A percentile compares a stretch with the other conserved stretches of the same genome.
These are phyloP conservation scores for Propithecus coquereli DNA, from an alignment of 2,113 vertebrate species.

Conservation along the genomic window DNA sequence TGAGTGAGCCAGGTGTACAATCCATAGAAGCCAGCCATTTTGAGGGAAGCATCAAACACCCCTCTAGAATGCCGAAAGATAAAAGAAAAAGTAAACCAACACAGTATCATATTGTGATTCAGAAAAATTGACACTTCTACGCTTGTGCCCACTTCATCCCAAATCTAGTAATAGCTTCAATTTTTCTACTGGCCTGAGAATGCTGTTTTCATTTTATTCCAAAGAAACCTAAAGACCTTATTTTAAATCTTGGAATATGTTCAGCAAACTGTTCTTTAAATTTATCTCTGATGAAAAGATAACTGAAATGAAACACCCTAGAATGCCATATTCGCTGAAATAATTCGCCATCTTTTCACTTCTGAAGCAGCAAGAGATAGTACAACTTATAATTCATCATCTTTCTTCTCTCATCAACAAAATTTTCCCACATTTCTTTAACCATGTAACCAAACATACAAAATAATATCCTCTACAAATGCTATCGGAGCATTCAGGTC, in stretches of 20 bases:
- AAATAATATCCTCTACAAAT: neutral
- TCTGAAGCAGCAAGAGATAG: neutral
- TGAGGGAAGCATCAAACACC: constrained; percentile 98
- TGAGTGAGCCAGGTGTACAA: constrained; percentile 99
- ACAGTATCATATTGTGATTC: neutral
- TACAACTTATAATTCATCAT: neutral
- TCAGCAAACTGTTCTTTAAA: neutral
- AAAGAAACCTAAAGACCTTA: neutral
- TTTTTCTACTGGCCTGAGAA: neutral
- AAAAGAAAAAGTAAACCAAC: constrained; percentile 41
- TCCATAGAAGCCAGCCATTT: constrained; percentile 99
- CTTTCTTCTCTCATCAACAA: neutral
- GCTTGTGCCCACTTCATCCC: neutral
- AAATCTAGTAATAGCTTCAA: neutral
- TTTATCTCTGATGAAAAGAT: constrained; percentile 29
- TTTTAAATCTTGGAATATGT: neutral
- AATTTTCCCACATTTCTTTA: neutral
- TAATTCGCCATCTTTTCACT: neutral
- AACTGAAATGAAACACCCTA: neutral
- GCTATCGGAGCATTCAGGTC: neutral
- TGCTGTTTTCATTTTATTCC: neutral
- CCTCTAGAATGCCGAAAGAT: constrained; percentile 86
- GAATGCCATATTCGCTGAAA: neutral
- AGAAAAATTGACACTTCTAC: constrained; percentile 7
- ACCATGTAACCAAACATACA: neutral